A percentile compares a stretch with the other conserved stretches of the same genome.
Conservation (phyloP, 2,797 vertebrate genomes). For the Brachyalestes nurse region DNA sequence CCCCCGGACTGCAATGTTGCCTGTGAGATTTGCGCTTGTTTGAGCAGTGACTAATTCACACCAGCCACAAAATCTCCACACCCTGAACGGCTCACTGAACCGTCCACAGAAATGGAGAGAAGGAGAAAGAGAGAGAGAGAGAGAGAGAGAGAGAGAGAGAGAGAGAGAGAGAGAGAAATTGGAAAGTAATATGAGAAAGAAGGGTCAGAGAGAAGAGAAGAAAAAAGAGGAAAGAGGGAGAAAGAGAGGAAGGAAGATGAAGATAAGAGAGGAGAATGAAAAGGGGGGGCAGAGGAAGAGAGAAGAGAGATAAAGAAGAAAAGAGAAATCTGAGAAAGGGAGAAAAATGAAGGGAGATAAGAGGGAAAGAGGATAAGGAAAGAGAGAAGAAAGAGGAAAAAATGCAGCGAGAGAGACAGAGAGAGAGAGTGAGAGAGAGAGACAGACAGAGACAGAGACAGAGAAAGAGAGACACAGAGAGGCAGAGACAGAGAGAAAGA, state of each 20-base stretch:
- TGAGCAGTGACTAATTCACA: conserved; percentile 60
- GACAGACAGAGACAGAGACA: not conserved
- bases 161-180: not conserved
- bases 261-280: not conserved
- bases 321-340: not conserved
- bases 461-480: not conserved
- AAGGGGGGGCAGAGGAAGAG: not conserved
- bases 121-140: not conserved
- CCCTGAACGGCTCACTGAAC: conserved; percentile 30
- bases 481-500: not conserved
- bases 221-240: not conserved
- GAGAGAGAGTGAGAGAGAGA: not conserved
- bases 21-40: conserved; percentile 57
- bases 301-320: not conserved
- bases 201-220: not conserved
- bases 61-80: conserved; percentile 56
- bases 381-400: too few relatives aligned
- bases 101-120: conserved; percentile 7
- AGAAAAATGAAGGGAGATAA: not conserved
- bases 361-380: not conserved
- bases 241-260: not conserved
- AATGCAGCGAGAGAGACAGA: not conserved
- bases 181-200: not conserved
- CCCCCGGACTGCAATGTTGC: conserved; percentile 26
- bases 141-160: not conserved